Evolutionary conservation across 2,797 vertebrate species (phyloP).

Genomic region (Hypotaenidia okinawae): DNA sequence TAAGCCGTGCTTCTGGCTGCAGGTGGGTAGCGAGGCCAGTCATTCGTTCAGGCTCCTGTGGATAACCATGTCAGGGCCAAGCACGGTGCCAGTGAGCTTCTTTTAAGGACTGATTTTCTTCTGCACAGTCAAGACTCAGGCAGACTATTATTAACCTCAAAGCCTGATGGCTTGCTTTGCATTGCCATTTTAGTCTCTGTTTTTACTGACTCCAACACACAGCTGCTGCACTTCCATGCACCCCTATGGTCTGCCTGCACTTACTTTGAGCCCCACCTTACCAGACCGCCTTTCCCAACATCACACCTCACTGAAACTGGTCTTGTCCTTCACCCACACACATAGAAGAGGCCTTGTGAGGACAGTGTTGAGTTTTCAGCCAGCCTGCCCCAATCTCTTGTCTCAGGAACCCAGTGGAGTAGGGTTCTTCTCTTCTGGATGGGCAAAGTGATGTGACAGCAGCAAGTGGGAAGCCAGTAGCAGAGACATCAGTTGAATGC

Average conservation of each 20-base stretch:
- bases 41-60: not conserved
- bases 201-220: not conserved
- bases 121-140: not conserved
- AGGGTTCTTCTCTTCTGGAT: not conserved
- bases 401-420: not conserved
- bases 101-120: constrained; percentile 33
- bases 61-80: not conserved
- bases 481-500: not conserved
- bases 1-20: not conserved
- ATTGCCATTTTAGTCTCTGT: not conserved
- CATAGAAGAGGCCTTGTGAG: not conserved
- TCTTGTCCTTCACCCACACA: not conserved
- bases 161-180: not conserved
- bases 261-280: not conserved
- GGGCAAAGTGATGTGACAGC: not conserved
- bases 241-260: not conserved
- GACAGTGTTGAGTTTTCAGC: not conserved
- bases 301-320: not conserved
- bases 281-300: not conserved
- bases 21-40: not conserved
- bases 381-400: not conserved
- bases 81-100: not conserved
- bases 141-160: constrained; percentile 26
- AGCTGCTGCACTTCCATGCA: not conserved
- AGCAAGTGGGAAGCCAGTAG: not conserved